A percentile compares a stretch with the other conserved stretches of the same genome.
Conservation (phyloP, 2,888 invertebrate genomes). For the Sesamia inferens region DNA sequence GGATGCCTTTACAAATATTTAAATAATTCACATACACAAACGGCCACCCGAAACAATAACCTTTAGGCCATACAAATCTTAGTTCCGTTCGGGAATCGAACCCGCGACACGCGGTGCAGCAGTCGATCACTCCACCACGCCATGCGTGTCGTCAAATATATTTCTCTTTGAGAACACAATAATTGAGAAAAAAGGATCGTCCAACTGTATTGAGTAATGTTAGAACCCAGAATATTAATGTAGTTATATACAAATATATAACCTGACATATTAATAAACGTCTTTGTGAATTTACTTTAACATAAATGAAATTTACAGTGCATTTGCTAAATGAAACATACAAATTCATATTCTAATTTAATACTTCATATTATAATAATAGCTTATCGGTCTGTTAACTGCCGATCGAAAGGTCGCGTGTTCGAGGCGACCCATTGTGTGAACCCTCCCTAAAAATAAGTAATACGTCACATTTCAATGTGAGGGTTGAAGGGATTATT, state of each 20-base stretch:
- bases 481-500: constrained; percentile 57
- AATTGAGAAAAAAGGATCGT: not conserved
- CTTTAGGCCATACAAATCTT: too few species aligned
- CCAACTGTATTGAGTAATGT: not conserved
- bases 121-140: too few species aligned
- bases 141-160: too few species aligned
- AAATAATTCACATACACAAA: too few species aligned
- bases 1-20: too few species aligned
- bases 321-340: constrained; percentile 1
- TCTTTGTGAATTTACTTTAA: not conserved
- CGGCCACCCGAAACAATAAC: too few species aligned
- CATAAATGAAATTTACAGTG: not conserved
- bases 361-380: constrained; percentile 17
- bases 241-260: not conserved
- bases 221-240: not conserved
- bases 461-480: constrained; percentile 50
- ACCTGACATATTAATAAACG: not conserved
- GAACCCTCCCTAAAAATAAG: constrained; percentile 38
- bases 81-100: too few species aligned
- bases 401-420: constrained; percentile 51
- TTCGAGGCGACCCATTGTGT: constrained; percentile 43
- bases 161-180: not conserved
- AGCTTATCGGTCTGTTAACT: constrained; percentile 29
- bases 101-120: too few species aligned
- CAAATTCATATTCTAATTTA: constrained; percentile 26